Evolutionary conservation across 2,888 invertebrate species (phyloP), one percentile per base, ranked within the genome.

Genomic region (Odontocerum albicorne): DNA sequence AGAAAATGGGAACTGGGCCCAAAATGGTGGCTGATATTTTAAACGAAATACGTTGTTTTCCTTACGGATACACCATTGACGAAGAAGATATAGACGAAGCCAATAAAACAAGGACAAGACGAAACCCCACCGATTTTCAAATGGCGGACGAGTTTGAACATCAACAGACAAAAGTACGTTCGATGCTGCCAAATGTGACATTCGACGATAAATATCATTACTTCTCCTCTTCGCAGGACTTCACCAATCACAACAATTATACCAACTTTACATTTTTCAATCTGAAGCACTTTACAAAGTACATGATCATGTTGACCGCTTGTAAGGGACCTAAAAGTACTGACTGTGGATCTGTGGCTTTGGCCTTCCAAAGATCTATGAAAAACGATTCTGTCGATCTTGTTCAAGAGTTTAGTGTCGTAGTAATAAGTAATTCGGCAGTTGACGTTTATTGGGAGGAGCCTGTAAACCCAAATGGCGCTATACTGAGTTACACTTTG

Each of bases 381-480:
- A 66, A 64, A 16, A 68, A 69, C 6, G 53, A 59, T 1, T 59
- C 57, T 1, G 78, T 76, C 1, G 81, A 82, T 63, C 64, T 71
- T 35, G 66, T 79, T 2, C 10, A 4, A 40, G 59, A 68, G 46
- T 66, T 72, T 1, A 67, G 67, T 12, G 66, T 68, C 1, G 61
- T 65, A n/a, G 60, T 56, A 1, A 52, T 65, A 8, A 59, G 64
- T 10, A 51, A 60, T 0, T 57, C 62, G 4, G 55, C 63, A 4
- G 66, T 66, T 4, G 53, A 62, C 12, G 53, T 81, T 1, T 63
- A 62, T 3, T 89, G 89, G 87, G 67, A 70, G 1, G 73, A 80
- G 57, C 88, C 88, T 0, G 62, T 64, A n/a, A 60, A 74, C 17
- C 85, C 87, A 0, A 90, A 90, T 66, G 84, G 85, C 0, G 65